Conservation (phyloP, 53 echinoderm and acorn worm species). For the Zoroaster sp. region DNA sequence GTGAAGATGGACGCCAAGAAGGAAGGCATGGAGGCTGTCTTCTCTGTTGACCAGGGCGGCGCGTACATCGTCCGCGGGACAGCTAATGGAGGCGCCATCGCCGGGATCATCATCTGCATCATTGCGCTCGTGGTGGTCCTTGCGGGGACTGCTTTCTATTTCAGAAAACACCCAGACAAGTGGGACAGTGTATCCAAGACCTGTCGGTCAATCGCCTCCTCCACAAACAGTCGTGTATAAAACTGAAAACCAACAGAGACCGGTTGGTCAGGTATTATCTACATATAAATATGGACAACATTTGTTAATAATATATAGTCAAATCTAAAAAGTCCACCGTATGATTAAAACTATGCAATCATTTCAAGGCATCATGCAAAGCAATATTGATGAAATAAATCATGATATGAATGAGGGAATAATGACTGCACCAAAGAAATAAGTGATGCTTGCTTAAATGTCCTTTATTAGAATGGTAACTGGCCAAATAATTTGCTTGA, state of each 20-base stretch:
- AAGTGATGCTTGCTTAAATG: no score
- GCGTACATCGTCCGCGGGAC: conserved; percentile 73
- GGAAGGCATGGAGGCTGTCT: conserved; percentile 51
- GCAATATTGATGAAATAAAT: no score
- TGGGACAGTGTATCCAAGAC: conserved; percentile 21
- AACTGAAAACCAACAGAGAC: neutral
- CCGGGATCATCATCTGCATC: conserved; percentile 69
- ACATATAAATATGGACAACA: no score
- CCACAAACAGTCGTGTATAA: neutral
- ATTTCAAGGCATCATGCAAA: no score
- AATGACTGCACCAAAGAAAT: no score
- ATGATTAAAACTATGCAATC: no score
- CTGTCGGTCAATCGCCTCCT: neutral
- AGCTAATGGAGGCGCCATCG: conserved; percentile 69
- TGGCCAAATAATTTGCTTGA: no score
- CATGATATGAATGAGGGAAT: no score
- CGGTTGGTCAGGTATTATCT: no score
- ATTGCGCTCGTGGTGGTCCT: conserved; percentile 71
- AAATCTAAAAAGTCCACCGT: no score
- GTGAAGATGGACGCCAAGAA: conserved; percentile 62
- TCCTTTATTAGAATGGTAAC: no score
- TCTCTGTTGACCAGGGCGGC: conserved; percentile 71
- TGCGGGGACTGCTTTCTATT: conserved; percentile 71
- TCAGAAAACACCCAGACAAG: conserved; percentile 78
- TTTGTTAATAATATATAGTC: no score